Evolutionary conservation across 2,888 invertebrate species (phyloP).

Genomic region (Cataglyphis livida): DNA sequence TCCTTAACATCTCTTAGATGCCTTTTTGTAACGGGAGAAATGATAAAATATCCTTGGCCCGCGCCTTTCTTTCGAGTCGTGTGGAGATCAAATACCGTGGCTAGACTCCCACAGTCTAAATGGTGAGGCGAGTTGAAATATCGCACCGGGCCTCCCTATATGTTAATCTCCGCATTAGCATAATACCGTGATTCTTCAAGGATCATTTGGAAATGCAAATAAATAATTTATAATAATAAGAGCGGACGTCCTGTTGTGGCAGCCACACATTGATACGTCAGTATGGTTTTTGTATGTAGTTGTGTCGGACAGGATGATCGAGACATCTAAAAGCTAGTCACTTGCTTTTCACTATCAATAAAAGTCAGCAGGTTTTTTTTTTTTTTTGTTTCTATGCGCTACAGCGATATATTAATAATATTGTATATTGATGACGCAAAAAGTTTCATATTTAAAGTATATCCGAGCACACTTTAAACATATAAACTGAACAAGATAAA

Average conservation of each 20-base stretch:
- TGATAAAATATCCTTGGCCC: constrained; percentile 74
- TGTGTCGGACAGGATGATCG: constrained; percentile 68
- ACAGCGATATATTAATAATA: neutral
- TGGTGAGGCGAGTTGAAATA: constrained; percentile 83
- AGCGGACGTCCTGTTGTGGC: constrained; percentile 77
- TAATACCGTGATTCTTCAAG: constrained; percentile 86
- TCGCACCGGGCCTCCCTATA: constrained; percentile 83
- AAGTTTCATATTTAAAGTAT: neutral
- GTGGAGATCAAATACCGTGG: constrained; percentile 76
- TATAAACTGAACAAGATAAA: constrained; percentile 1
- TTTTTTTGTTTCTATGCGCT: neutral
- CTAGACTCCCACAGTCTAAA: constrained; percentile 78
- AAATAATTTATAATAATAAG: constrained; percentile 86
- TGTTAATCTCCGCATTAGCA: constrained; percentile 85
- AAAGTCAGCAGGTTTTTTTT: constrained; percentile 31
- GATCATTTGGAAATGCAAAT: constrained; percentile 85
- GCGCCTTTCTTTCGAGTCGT: constrained; percentile 75
- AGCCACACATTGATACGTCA: constrained; percentile 68
- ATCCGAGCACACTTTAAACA: neutral
- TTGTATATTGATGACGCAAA: neutral
- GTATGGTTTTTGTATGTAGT: constrained; percentile 65
- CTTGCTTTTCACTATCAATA: constrained; percentile 62
- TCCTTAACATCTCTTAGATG: constrained; percentile 56
- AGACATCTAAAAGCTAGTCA: constrained; percentile 62
- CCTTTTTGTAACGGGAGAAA: constrained; percentile 71